Conservation (phyloP, 2,797 vertebrate genomes). For the Poeciliopsis paucimaculata region DNA sequence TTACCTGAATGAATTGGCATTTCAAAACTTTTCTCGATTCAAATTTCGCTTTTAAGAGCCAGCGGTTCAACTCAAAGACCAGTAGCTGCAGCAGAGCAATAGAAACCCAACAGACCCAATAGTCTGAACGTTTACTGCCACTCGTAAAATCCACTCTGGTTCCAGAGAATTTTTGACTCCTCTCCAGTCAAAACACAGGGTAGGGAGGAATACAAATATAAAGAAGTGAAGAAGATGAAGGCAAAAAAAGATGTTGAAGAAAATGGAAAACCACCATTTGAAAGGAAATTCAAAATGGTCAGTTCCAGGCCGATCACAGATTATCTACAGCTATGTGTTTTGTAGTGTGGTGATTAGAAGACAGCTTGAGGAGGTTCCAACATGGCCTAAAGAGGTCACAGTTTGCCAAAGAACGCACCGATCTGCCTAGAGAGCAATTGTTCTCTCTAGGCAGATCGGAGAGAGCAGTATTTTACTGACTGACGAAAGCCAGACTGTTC, state of each 20-base stretch:
- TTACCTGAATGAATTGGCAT: neutral
- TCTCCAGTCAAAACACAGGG: neutral
- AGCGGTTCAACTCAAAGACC: neutral
- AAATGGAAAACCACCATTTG: neutral
- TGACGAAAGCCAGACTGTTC: too few species aligned
- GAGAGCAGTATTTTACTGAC: too few species aligned
- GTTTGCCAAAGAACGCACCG: neutral
- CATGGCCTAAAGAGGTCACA: neutral
- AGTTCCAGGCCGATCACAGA: neutral
- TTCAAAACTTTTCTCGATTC: neutral
- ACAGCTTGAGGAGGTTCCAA: neutral
- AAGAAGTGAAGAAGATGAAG: neutral
- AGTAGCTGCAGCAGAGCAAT: neutral
- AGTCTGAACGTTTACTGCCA: neutral
- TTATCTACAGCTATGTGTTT: neutral
- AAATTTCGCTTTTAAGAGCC: neutral
- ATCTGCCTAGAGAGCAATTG: neutral
- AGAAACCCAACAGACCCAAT: neutral
- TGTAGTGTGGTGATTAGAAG: neutral
- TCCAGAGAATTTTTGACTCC: neutral
- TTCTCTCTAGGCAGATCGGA: too few species aligned
- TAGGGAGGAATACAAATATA: neutral
- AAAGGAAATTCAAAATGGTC: neutral
- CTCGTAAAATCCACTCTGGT: too few species aligned
- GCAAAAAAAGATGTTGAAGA: neutral